Evolutionary conservation across 2,113 vertebrate species (phyloP), one percentile per base, ranked within the genome.

Genomic region (Varanus salvator): DNA sequence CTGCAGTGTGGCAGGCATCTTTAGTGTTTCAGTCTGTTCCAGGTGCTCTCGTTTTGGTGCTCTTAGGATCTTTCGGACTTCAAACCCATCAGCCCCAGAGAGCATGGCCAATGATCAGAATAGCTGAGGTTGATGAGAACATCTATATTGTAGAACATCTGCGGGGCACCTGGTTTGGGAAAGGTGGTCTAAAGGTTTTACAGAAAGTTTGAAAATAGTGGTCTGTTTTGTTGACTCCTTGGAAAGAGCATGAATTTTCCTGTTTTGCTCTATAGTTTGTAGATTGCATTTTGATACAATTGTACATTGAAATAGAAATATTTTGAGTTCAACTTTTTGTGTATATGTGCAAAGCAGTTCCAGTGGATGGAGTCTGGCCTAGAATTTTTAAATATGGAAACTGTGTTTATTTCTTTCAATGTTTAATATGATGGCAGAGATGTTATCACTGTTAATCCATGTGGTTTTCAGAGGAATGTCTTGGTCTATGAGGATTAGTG

Each of bases 361-460:
- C 60, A 80, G 44, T 25, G 80, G 57, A 89, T 76, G 74, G 60
- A 6, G 19, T 9, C 92, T 85, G 85, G 91, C 91, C 72, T 19
- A 0, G 1, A 69, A 17, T 44, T 91, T 88, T 86, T 48, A 75
- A 69, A 91, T 15, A 84, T 80, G 87, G 8, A 93, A 94, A 94
- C 91, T 91, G 0, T 85, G 88, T 94, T 93, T 89, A 91, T 93
- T 95, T 94, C 91, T 92, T 57, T 89, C 0, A 0, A 85, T 0
- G 0, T 92, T 96, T 90, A 94, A 1, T 92, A 89, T 94, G 91
- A 95, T 90, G 94, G 92, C 94, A 90, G 89, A 93, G 88, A 95
- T 96, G 92, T 95, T 96, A 95, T 96, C 92, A 84, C 95, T 95
- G 91, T 87, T 95, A 96, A 95, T 96, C 94, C 88, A 0, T 92